Conservation (phyloP, 2,888 invertebrate genomes). For the Icerya purchasi region DNA sequence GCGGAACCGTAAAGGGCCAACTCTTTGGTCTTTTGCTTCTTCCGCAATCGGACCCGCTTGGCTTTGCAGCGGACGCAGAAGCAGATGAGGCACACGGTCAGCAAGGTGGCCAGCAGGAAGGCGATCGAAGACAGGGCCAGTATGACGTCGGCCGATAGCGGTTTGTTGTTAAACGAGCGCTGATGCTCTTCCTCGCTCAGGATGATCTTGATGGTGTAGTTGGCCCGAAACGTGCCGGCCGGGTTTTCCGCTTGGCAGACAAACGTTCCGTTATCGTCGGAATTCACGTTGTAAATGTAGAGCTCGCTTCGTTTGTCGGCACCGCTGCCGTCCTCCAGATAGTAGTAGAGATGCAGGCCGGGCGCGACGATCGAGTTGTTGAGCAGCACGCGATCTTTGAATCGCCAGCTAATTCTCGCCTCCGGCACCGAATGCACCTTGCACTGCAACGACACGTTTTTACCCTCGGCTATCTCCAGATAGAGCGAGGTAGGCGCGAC, state of each 20-base stretch:
- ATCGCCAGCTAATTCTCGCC: constrained; percentile 62
- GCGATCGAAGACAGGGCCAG: constrained; percentile 34
- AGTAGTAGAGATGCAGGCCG: constrained; percentile 45
- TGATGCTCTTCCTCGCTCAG: constrained; percentile 40
- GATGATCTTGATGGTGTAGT: constrained; percentile 58
- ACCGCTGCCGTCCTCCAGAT: constrained; percentile 39
- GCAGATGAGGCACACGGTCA: constrained; percentile 24
- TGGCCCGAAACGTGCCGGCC: constrained; percentile 55
- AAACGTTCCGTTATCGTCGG: constrained; percentile 66
- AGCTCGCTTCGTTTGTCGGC: constrained; percentile 58
- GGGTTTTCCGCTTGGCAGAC: constrained; percentile 67
- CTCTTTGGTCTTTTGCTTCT: constrained; percentile 37
- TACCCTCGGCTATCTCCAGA: constrained; percentile 55
- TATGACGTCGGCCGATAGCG: constrained; percentile 46
- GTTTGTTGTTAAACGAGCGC: constrained; percentile 41
- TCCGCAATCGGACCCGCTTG: constrained; percentile 35
- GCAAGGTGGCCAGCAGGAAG: constrained; percentile 36
- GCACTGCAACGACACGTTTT: constrained; percentile 60
- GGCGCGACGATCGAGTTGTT: constrained; percentile 47
- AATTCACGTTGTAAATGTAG: constrained; percentile 51
- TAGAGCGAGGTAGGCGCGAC: constrained; percentile 51
- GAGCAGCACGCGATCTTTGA: constrained; percentile 56
- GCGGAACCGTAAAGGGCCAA: constrained; percentile 32
- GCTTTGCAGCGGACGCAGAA: constrained; percentile 23
- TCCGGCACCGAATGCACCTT: constrained; percentile 60